A percentile compares a stretch with the other conserved stretches of the same genome.
Conservation (phyloP, 2,113 vertebrate genomes). For the Istiophorus platypterus region DNA sequence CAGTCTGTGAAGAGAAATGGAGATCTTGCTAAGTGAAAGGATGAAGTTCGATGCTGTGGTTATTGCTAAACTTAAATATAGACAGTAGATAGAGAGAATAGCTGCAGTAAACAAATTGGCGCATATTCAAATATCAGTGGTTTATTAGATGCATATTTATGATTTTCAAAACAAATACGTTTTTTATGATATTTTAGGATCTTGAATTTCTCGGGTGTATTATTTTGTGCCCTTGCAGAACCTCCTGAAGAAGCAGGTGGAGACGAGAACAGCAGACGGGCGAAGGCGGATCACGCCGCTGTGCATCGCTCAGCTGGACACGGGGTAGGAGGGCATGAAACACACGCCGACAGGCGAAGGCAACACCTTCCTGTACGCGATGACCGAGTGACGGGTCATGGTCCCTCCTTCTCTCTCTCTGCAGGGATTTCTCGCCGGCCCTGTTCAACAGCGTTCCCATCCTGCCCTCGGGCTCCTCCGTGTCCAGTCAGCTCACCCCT, state of each 20-base stretch:
- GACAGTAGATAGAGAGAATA: too few species aligned
- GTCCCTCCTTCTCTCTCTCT: slow-evolving; percentile 13
- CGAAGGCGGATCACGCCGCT: slow-evolving; percentile 96
- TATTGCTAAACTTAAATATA: too few species aligned
- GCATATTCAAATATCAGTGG: background rate
- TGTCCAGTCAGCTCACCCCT: slow-evolving; percentile 91
- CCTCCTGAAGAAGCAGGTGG: slow-evolving; percentile 98
- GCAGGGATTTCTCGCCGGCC: slow-evolving; percentile 97
- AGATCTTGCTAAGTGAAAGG: too few species aligned
- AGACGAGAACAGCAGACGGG: slow-evolving; percentile 96
- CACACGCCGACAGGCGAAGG: too few species aligned
- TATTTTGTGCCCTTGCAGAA: slow-evolving; percentile 84
- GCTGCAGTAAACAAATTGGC: too few species aligned
- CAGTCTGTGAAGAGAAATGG: too few species aligned
- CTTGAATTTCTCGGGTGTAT: background rate
- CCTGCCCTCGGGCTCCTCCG: slow-evolving; percentile 90
- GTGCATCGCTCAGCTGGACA: slow-evolving; percentile 98
- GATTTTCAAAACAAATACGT: background rate
- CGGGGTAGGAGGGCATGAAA: slow-evolving; percentile 85
- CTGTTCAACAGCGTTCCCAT: slow-evolving; percentile 98
- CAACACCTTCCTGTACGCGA: background rate
- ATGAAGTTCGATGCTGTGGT: too few species aligned
- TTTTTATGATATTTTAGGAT: background rate
- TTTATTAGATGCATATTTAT: background rate
- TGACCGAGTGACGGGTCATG: background rate